A percentile compares a stretch with the other conserved stretches of the same genome.
phyloP scores from a whole-genome alignment of 2,888 invertebrate genomes.

The Drosophila acutilabella region DNA sequence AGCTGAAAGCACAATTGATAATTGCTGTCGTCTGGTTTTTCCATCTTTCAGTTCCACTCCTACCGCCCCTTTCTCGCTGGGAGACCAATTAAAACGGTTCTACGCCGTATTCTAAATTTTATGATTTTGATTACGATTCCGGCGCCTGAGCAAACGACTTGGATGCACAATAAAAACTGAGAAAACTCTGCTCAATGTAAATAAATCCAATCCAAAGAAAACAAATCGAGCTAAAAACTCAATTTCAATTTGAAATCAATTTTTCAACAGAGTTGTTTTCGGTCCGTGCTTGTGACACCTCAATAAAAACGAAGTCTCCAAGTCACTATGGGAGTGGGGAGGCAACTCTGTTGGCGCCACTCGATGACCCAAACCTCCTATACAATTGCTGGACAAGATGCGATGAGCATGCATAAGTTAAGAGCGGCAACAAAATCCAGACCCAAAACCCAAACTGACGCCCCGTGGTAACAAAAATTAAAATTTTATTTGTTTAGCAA shows the following conservation, averaged over 20 bases:
- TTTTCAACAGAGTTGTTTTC: constrained; percentile 74
- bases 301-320: constrained; percentile 59
- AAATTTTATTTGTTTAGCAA: constrained; percentile 78
- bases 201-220: constrained; percentile 33
- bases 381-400: constrained; percentile 45
- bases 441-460: constrained; percentile 45
- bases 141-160: constrained; percentile 69
- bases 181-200: constrained; percentile 10
- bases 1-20: constrained; percentile 71
- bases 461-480: constrained; percentile 74
- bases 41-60: constrained; percentile 10
- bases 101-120: constrained; percentile 54
- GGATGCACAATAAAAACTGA: constrained; percentile 60
- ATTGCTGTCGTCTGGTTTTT: constrained; percentile 65
- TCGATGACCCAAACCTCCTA: constrained; percentile 23
- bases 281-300: constrained; percentile 70
- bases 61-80: constrained; percentile 18
- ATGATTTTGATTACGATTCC: constrained; percentile 79
- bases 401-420: constrained; percentile 66
- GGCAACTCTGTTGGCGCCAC: constrained; percentile 62
- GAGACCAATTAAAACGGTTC: constrained; percentile 75
- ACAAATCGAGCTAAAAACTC: constrained; percentile 55
- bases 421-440: constrained; percentile 24
- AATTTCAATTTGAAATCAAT: constrained; percentile 77
- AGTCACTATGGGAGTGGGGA: constrained; percentile 40